Base-by-base conservation (phyloP, 2,113 vertebrate species). In the Nansenia antarctica region DNA sequence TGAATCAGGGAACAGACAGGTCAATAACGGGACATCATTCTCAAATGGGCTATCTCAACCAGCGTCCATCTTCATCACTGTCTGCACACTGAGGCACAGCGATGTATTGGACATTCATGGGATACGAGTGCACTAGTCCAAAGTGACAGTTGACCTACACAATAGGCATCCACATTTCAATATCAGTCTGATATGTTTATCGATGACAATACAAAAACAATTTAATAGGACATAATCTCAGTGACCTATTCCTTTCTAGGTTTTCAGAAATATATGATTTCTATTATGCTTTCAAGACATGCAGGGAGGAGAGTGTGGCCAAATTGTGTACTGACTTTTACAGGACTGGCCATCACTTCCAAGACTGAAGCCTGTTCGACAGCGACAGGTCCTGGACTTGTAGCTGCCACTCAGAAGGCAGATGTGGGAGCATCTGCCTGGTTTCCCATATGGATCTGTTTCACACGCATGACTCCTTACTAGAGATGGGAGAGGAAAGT, bases 371-470 rank as follows among this genome's bases (percentile, higher is more conserved):
- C 96, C 96, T 0, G 90, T 94, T 62, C 93, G 95, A 88, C 98
- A 99, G 81, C 96, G 96, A 88, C 98, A 99, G 47, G 92, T 94
- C 85, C 94, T 87, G 67, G 93, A 92, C 88, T 99, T 99, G 90
- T 98, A 96, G 89, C 90, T 97, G 88, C 91, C 94, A 73, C 96
- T 93, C 80, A 99, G 91, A 64, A 99, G 92, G 89, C 98, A 99
- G 90, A 98, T 88, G 89, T 99, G 96, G 0, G 92, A 92, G 66
- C 98, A 99, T 67, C 95, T 94, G 39, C 98, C 98, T 0, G 91
- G 91, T 87, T 90, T 93, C 53, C 95, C 94, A n/a, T 87, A 88
- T 0, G 92, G 83, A 79, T 95, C 94, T 61, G 59, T 77, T 77
- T 97, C 94, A 82, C 98, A 99, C 0, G 96, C 96, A 1, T 98